phyloP scores from a whole-genome alignment of 2,113 vertebrate species.

The Parus major region DNA sequence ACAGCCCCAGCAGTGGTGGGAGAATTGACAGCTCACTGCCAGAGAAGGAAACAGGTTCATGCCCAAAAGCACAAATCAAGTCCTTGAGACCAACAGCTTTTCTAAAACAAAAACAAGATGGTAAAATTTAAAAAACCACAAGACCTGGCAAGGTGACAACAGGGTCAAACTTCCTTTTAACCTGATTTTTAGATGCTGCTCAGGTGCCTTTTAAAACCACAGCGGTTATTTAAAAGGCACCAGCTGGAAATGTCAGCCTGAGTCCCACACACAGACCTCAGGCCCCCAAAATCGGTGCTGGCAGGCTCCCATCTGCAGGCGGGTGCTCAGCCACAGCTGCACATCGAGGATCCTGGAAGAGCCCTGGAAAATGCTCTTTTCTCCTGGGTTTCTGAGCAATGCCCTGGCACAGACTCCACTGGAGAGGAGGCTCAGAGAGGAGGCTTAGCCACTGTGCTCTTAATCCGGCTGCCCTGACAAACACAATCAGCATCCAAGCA shows the following conservation, averaged over 20 bases:
- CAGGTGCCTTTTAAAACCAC: conserved; percentile 23
- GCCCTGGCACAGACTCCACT: background rate
- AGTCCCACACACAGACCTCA: background rate
- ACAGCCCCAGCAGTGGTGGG: fast-evolving
- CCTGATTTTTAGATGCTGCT: conserved; percentile 20
- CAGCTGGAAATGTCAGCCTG: background rate
- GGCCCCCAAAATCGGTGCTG: background rate
- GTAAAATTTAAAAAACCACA: background rate
- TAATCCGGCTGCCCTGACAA: conserved; percentile 67
- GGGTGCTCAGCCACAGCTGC: background rate
- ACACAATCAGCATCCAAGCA: conserved; percentile 57
- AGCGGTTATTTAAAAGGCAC: background rate
- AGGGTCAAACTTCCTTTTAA: conserved; percentile 23
- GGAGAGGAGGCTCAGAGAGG: background rate
- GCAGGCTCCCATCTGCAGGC: background rate
- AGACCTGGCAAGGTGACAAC: background rate
- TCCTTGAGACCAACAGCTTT: background rate
- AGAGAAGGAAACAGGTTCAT: background rate
- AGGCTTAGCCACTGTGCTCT: conserved; percentile 29
- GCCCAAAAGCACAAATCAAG: background rate
- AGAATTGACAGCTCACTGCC: background rate
- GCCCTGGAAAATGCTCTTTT: background rate
- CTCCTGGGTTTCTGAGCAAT: background rate
- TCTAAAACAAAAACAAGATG: background rate
- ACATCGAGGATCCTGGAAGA: background rate